phyloP scores from a whole-genome alignment of 2,888 invertebrate species.

The Andrena trimmerana region DNA sequence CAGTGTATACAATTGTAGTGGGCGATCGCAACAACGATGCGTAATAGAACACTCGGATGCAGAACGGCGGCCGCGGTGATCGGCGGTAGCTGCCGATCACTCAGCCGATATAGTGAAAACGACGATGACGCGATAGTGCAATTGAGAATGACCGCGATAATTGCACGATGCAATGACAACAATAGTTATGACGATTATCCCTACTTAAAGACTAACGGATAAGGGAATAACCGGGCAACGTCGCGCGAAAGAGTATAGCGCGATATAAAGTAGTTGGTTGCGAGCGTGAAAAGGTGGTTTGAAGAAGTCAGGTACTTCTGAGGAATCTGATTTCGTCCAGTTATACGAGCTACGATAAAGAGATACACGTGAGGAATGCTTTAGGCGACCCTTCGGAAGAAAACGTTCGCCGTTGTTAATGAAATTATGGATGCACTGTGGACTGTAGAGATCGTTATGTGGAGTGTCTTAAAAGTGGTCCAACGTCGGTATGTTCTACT shows the following conservation, averaged over 20 bases:
- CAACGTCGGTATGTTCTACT: no score
- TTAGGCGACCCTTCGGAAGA: no score
- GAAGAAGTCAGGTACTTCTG: no score
- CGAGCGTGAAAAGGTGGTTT: background rate
- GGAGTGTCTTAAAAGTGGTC: no score
- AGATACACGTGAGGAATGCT: no score
- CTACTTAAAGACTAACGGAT: conserved; percentile 51
- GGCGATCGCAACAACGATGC: conserved; percentile 35
- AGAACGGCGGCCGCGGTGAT: conserved; percentile 2
- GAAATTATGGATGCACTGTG: no score
- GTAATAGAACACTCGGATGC: conserved; percentile 25
- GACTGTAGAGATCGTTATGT: no score
- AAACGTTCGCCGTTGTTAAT: no score
- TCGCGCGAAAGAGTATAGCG: background rate
- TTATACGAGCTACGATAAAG: no score
- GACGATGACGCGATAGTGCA: conserved; percentile 11
- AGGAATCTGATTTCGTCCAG: no score
- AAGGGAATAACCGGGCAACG: conserved; percentile 37
- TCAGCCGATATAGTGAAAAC: conserved; percentile 20
- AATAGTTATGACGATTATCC: conserved; percentile 57
- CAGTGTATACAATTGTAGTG: conserved; percentile 34
- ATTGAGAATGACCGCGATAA: conserved; percentile 32
- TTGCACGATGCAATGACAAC: conserved; percentile 39
- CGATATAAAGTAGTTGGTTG: background rate
- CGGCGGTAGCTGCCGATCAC: conserved; percentile 17